phyloP scores from a whole-genome alignment of 64 coral and sea anemone species.

The Orbicella faveolata region DNA sequence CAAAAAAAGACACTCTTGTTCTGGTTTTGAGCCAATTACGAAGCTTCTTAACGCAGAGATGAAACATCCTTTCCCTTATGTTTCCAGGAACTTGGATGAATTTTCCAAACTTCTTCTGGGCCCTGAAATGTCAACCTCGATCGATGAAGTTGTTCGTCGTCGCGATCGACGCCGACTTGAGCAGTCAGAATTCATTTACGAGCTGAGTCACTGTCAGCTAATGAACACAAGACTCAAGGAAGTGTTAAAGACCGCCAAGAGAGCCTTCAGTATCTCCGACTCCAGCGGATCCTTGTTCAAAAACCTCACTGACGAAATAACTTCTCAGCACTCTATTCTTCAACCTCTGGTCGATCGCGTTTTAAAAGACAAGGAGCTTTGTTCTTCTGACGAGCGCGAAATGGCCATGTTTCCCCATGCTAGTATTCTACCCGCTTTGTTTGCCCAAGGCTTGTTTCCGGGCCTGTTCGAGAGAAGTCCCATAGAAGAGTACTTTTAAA shows the following conservation, averaged over 20 bases:
- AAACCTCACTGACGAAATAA: slow-evolving; percentile 6
- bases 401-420: neutral
- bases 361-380: neutral
- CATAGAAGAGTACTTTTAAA: slow-evolving; percentile 1
- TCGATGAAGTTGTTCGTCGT: neutral
- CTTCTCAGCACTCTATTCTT: neutral
- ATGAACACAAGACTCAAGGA: neutral
- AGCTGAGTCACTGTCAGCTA: neutral
- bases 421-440: neutral
- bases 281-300: slow-evolving; percentile 12
- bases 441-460: slow-evolving; percentile 26
- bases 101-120: slow-evolving; percentile 29
- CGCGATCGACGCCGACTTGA: neutral
- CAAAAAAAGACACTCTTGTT: too few species aligned
- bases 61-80: neutral
- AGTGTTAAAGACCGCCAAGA: neutral
- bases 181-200: neutral
- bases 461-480: neutral
- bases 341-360: neutral
- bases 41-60: too few species aligned
- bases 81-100: slow-evolving; percentile 5
- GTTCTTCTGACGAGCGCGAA: neutral
- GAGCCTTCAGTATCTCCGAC: slow-evolving; percentile 33
- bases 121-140: neutral
- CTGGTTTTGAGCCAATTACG: too few species aligned